Evolutionary conservation across 1,140 invertebrate species (phyloP).

Genomic region (Megalopta genalis): DNA sequence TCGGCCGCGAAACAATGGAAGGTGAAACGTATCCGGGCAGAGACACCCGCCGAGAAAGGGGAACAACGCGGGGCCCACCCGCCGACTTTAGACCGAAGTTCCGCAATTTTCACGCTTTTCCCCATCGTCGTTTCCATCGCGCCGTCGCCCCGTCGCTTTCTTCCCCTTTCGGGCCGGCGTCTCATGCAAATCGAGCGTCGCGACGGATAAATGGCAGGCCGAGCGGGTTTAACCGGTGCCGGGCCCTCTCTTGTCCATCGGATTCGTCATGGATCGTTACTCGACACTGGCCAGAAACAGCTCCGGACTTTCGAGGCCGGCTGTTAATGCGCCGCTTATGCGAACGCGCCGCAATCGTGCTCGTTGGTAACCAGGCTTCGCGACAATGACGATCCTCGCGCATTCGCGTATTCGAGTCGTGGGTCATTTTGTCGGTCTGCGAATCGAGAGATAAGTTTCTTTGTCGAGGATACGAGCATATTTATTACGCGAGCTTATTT

Average conservation of each 20-base stretch:
- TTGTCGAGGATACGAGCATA: no score
- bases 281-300: conserved; percentile 47
- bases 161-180: conserved; percentile 1
- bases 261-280: conserved; percentile 64
- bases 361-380: conserved; percentile 43
- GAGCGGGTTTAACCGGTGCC: conserved; percentile 26
- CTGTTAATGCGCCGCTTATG: conserved; percentile 34
- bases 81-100: conserved; percentile 45
- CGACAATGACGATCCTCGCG: no score
- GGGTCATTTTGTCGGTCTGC: no score
- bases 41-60: conserved; percentile 29
- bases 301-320: conserved; percentile 14
- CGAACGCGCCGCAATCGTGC: conserved; percentile 13
- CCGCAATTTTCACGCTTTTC: conserved; percentile 64
- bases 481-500: no score
- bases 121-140: background rate
- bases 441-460: no score
- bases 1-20: conserved; percentile 34
- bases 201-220: conserved; percentile 35
- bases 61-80: conserved; percentile 39
- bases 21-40: conserved; percentile 18
- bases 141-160: background rate
- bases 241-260: conserved; percentile 37
- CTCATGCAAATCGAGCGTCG: conserved; percentile 55
- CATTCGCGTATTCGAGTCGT: no score